phyloP scores from a whole-genome alignment of 2,113 vertebrate species.

The Callorhinus ursinus region DNA sequence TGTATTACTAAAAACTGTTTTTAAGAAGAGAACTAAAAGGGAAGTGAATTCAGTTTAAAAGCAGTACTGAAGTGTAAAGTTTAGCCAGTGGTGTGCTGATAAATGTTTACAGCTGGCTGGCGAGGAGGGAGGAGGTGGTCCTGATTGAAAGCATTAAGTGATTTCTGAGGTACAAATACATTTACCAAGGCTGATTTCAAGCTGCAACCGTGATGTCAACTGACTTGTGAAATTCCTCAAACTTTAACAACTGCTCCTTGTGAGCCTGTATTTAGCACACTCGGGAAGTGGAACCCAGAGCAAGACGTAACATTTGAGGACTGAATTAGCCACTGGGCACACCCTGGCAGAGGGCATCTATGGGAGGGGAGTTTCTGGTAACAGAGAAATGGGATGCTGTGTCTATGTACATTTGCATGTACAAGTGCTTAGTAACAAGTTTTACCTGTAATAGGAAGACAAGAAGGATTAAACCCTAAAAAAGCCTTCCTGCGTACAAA shows the following conservation, averaged over 20 bases:
- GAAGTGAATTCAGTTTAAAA: conserved; percentile 1
- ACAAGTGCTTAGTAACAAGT: not conserved
- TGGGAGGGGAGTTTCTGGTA: not conserved
- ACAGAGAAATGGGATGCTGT: not conserved
- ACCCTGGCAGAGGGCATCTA: not conserved
- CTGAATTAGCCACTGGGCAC: not conserved
- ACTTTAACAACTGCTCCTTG: not conserved
- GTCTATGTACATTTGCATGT: not conserved
- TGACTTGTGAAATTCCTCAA: not conserved
- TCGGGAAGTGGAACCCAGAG: not conserved
- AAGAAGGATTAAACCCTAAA: not conserved
- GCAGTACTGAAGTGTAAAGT: not conserved
- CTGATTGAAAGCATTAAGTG: not conserved
- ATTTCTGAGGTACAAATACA: not conserved
- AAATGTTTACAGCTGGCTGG: not conserved
- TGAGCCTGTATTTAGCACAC: not conserved
- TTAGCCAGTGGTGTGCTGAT: not conserved
- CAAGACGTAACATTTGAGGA: not conserved
- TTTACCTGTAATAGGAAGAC: not conserved
- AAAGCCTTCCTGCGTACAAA: not conserved
- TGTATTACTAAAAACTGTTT: not conserved
- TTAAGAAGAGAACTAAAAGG: not conserved
- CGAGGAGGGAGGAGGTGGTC: not conserved
- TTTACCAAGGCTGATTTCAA: not conserved
- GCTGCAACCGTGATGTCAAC: not conserved